A percentile compares a stretch with the other conserved stretches of the same genome.
phyloP scores from a whole-genome alignment of 2,888 invertebrate genomes.

The Phalera bucephala region DNA sequence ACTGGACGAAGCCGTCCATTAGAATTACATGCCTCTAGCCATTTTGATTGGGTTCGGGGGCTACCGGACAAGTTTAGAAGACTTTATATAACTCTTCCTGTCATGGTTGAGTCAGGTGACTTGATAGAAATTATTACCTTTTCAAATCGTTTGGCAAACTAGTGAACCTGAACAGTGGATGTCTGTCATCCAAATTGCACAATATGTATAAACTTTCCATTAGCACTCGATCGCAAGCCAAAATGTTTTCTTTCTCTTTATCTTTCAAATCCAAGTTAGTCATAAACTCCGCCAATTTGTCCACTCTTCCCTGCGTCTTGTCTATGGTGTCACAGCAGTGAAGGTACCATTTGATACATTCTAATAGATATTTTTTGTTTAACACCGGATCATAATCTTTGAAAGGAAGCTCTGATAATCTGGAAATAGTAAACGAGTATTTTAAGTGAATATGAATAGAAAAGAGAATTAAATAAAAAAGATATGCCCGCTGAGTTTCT shows the following conservation, averaged over 20 bases:
- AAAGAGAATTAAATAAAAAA: too few species aligned
- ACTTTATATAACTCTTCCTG: too few species aligned
- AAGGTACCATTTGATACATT: slow-evolving; percentile 87
- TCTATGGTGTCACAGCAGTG: slow-evolving; percentile 80
- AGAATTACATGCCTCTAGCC: too few species aligned
- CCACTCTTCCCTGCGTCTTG: slow-evolving; percentile 14
- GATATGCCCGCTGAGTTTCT: too few species aligned
- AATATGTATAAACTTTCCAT: slow-evolving; percentile 88
- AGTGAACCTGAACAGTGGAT: slow-evolving; percentile 80
- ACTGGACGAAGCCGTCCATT: too few species aligned
- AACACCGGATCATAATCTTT: slow-evolving; percentile 86
- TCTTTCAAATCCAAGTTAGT: slow-evolving; percentile 27
- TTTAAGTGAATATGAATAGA: too few species aligned
- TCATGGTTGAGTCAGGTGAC: too few species aligned
- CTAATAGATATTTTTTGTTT: slow-evolving; percentile 87
- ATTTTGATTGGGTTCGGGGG: too few species aligned
- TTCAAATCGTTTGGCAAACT: slow-evolving; percentile 61
- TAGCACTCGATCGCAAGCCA: slow-evolving; percentile 66
- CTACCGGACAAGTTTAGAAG: too few species aligned
- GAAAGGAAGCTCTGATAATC: slow-evolving; percentile 82
- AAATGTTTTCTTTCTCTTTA: slow-evolving; percentile 19
- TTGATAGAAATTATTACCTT: slow-evolving; percentile 59
- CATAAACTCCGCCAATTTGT: slow-evolving; percentile 26
- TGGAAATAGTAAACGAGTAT: slow-evolving; percentile 47
- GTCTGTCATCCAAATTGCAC: slow-evolving; percentile 84